Percentiles rank a stretch among this genome's conserved stretches.
phyloP scores from a whole-genome alignment of 2,888 invertebrate genomes.

The Esperia sulphurella region DNA sequence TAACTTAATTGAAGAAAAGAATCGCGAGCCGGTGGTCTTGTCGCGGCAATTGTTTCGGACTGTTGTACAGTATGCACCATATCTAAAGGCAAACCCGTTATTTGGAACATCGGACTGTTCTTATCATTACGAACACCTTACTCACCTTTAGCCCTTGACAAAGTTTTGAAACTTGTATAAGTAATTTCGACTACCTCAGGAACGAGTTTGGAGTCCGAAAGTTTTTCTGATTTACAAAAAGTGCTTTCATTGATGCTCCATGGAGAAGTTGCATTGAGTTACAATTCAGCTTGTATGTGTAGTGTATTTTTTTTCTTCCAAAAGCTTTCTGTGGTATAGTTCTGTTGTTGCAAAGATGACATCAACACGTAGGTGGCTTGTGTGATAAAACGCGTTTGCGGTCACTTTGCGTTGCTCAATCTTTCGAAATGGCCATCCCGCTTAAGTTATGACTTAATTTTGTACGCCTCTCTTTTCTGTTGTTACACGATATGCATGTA shows the following conservation, averaged over 20 bases:
- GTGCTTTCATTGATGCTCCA: too few relatives aligned
- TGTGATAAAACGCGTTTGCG: slow-evolving; percentile 53
- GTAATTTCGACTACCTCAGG: too few relatives aligned
- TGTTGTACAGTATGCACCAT: slow-evolving; percentile 20
- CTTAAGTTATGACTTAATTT: slow-evolving; percentile 75
- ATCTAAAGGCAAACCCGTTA: slow-evolving; percentile 20
- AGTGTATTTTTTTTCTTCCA: too few relatives aligned
- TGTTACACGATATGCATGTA: slow-evolving; percentile 48
- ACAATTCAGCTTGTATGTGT: too few relatives aligned
- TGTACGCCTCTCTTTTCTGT: slow-evolving; percentile 53
- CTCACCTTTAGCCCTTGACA: slow-evolving; percentile 12
- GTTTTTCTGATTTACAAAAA: too few relatives aligned
- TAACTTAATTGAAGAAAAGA: slow-evolving; percentile 52
- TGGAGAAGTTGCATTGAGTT: too few relatives aligned
- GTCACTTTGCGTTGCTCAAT: slow-evolving; percentile 47
- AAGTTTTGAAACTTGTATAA: too few relatives aligned
- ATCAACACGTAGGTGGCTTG: slow-evolving; percentile 66
- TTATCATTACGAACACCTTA: too few relatives aligned
- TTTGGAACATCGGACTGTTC: too few relatives aligned
- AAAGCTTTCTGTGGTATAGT: slow-evolving; percentile 6
- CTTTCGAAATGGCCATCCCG: slow-evolving; percentile 63
- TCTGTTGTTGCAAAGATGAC: slow-evolving; percentile 49
- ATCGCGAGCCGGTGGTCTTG: slow-evolving; percentile 62
- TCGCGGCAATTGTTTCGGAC: slow-evolving; percentile 48
- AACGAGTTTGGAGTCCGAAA: too few relatives aligned